Evolutionary conservation across 2,113 vertebrate genomes (phyloP).

Genomic region (Daboia siamensis): DNA sequence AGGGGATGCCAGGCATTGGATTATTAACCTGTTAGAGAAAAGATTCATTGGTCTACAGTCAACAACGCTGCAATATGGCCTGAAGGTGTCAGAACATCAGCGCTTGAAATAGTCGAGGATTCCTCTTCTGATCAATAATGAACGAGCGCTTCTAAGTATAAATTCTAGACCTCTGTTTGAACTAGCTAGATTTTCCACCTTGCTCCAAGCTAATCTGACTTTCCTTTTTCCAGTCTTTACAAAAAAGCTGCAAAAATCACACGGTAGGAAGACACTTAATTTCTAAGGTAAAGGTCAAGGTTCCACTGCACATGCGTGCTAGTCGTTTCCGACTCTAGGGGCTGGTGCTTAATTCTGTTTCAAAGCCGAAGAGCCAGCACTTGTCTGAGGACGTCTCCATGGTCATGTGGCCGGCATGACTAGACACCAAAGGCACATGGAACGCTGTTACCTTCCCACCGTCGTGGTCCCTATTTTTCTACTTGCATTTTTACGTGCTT

Average conservation of each 20-base stretch:
- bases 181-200: neutral
- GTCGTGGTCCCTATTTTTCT: no score
- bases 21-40: neutral
- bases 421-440: no score
- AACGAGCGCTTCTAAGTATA: neutral
- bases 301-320: no score
- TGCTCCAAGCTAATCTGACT: neutral
- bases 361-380: no score
- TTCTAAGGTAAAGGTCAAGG: neutral
- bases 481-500: no score
- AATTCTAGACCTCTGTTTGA: neutral
- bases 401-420: no score
- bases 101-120: neutral
- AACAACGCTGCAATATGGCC: neutral
- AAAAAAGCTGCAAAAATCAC: neutral
- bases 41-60: neutral
- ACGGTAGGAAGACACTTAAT: neutral
- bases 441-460: no score
- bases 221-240: neutral
- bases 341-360: no score
- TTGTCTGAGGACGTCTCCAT: no score
- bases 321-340: no score
- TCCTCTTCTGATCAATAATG: neutral
- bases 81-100: neutral
- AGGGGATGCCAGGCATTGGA: neutral